phyloP scores from a whole-genome alignment of 2,797 vertebrate genomes.

The Artibeus lituratus region DNA sequence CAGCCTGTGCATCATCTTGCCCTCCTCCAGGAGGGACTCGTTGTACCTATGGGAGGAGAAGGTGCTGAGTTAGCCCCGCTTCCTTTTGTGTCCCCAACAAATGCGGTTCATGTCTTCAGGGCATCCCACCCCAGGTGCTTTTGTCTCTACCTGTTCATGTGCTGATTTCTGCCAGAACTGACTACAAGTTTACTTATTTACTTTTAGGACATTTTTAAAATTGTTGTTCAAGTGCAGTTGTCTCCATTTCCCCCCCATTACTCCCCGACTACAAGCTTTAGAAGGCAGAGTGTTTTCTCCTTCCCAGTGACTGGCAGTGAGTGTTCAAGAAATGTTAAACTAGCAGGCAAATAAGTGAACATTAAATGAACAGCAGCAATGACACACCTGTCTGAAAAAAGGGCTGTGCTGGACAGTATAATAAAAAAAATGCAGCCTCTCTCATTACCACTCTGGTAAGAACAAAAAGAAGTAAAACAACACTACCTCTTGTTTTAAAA shows the following conservation, averaged over 20 bases:
- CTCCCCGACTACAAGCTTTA: neutral
- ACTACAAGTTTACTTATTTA: neutral
- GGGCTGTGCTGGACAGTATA: neutral
- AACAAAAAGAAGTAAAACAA: neutral
- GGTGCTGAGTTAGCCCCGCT: neutral
- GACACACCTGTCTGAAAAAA: neutral
- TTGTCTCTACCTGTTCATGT: fast-evolving
- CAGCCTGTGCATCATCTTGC: slow-evolving; percentile 90
- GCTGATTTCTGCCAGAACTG: neutral
- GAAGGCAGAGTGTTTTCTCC: neutral
- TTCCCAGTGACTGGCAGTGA: too few relatives aligned
- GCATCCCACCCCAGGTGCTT: fast-evolving
- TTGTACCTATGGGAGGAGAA: slow-evolving; percentile 77
- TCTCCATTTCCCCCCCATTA: too few relatives aligned
- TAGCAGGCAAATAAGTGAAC: fast-evolving
- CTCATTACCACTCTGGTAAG: neutral
- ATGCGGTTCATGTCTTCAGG: fast-evolving
- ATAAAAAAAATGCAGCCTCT: neutral
- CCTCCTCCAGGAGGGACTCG: slow-evolving; percentile 90
- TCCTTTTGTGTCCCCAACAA: neutral
- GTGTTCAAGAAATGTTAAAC: neutral
- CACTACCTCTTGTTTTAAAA: neutral
- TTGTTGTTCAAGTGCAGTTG: too few relatives aligned
- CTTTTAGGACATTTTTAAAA: too few relatives aligned
- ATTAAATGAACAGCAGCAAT: neutral